These are phyloP conservation scores for Thaumatotibia leucotreta DNA, from an alignment of 1,140 invertebrate species.

Conservation along the genomic window DNA sequence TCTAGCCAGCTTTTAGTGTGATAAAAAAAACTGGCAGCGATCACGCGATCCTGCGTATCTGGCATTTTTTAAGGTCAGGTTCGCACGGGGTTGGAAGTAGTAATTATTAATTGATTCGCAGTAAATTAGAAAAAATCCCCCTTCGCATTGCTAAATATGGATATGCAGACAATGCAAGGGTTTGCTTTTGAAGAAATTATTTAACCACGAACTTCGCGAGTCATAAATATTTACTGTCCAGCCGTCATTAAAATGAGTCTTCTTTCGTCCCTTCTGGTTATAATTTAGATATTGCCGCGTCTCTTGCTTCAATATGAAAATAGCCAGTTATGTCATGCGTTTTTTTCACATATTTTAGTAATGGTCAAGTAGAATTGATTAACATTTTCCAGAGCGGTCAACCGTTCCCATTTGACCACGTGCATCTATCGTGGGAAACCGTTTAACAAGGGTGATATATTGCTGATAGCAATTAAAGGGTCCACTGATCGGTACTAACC, in stretches of 20 bases:
- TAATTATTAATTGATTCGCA: conserved; percentile 56
- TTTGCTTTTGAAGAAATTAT: not conserved
- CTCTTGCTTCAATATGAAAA: too few relatives aligned
- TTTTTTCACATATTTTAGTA: too few relatives aligned
- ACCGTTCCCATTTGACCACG: not conserved
- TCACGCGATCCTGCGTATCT: conserved; percentile 1
- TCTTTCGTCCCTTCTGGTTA: too few relatives aligned
- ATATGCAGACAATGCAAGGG: not conserved
- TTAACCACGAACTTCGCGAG: not conserved
- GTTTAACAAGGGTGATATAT: conserved; percentile 64
- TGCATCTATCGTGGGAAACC: conserved; percentile 46
- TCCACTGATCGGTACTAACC: conserved; percentile 25
- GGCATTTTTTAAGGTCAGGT: conserved; percentile 30
- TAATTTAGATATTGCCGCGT: too few relatives aligned
- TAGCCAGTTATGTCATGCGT: too few relatives aligned
- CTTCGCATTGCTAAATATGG: conserved; percentile 33
- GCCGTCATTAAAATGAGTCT: too few relatives aligned
- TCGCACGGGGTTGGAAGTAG: conserved; percentile 41
- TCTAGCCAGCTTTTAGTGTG: not conserved
- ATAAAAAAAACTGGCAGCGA: not conserved
- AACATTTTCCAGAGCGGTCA: not conserved
- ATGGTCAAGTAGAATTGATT: not conserved
- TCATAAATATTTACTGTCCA: too few relatives aligned
- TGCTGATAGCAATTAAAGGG: conserved; percentile 52
- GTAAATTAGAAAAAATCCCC: conserved; percentile 44